These are phyloP conservation scores for Pelobates fuscus DNA, from an alignment of 2,113 vertebrate species.

Conservation along the genomic window DNA sequence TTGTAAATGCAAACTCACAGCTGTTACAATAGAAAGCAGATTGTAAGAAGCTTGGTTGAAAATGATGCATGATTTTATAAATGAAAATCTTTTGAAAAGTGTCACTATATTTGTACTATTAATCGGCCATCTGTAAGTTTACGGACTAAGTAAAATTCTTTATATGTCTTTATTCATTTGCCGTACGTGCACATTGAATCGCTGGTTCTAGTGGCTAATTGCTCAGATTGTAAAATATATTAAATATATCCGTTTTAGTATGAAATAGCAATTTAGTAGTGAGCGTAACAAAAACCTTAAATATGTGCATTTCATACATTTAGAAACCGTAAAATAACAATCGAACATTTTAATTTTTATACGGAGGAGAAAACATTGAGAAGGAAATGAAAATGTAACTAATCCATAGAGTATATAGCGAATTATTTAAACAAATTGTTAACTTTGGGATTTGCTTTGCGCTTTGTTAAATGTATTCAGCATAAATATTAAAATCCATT, in stretches of 20 bases:
- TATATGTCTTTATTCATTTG: too few species aligned
- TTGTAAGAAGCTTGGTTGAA: slow-evolving; percentile 7
- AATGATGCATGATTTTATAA: slow-evolving; percentile 14
- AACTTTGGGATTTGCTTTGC: slow-evolving; percentile 36
- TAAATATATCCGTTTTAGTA: neutral
- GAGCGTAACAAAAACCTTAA: neutral
- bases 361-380: neutral
- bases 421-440: slow-evolving; percentile 37
- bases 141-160: too few species aligned
- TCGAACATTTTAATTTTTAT: neutral
- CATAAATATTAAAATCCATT: slow-evolving; percentile 47
- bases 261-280: neutral
- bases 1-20: slow-evolving; percentile 34
- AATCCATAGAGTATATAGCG: slow-evolving; percentile 18
- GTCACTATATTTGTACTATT: neutral
- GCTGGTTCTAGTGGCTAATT: neutral
- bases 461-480: slow-evolving; percentile 43
- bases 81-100: neutral
- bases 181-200: neutral
- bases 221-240: neutral
- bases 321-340: neutral
- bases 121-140: too few species aligned
- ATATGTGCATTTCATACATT: neutral
- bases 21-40: slow-evolving; percentile 31
- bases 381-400: slow-evolving; percentile 33